These are phyloP conservation scores for Microdon myrmicae DNA, from an alignment of 2,888 invertebrate species.

Conservation along the genomic window DNA sequence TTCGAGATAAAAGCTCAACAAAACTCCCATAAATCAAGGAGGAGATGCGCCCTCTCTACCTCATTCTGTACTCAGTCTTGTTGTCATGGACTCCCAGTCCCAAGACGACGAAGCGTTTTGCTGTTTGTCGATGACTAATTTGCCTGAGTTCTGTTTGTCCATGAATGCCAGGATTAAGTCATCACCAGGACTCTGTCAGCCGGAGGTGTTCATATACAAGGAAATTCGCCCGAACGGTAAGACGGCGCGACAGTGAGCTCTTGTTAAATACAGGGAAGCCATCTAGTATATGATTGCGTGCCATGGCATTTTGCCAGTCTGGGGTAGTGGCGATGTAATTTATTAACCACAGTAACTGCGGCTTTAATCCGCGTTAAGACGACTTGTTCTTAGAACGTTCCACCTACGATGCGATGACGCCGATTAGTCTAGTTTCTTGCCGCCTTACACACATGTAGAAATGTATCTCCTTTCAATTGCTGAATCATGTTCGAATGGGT, in stretches of 20 bases:
- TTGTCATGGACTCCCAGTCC: slow-evolving; percentile 4
- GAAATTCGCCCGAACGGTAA: slow-evolving; percentile 24
- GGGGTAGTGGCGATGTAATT: too few species aligned
- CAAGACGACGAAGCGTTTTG: too few species aligned
- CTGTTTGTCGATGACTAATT: slow-evolving; percentile 41
- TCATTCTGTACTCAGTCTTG: slow-evolving; percentile 22
- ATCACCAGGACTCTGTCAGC: slow-evolving; percentile 3
- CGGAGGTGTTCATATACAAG: neutral
- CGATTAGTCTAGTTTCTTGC: too few species aligned
- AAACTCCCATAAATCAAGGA: slow-evolving; percentile 33
- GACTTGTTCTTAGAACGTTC: too few species aligned
- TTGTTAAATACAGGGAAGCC: slow-evolving; percentile 33
- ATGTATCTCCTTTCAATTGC: too few species aligned
- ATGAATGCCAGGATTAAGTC: slow-evolving; percentile 32
- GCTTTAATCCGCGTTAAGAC: too few species aligned
- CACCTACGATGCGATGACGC: too few species aligned
- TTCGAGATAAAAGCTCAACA: slow-evolving; percentile 20
- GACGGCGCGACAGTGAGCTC: slow-evolving; percentile 21
- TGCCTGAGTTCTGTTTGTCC: neutral
- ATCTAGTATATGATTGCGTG: slow-evolving; percentile 18
- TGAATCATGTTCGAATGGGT: too few species aligned
- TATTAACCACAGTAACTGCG: too few species aligned
- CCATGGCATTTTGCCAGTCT: too few species aligned
- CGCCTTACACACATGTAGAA: too few species aligned
- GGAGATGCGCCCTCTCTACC: slow-evolving; percentile 15